These are phyloP conservation scores for Dorcus parallelipipedus DNA, from an alignment of 2,888 invertebrate species.

Conservation along the genomic window DNA sequence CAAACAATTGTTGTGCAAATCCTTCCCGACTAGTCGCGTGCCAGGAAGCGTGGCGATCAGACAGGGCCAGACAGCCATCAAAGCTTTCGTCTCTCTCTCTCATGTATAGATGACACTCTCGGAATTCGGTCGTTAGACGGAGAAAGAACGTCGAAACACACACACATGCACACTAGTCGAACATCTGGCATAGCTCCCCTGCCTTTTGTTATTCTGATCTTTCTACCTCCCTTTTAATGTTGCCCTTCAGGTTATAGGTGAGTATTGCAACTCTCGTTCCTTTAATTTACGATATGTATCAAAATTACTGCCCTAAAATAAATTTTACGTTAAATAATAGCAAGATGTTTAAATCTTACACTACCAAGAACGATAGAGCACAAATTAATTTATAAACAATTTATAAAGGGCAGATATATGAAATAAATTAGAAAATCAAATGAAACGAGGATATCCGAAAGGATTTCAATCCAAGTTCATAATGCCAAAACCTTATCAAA, in stretches of 20 bases:
- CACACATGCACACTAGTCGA: constrained; percentile 34
- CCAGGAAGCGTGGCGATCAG: constrained; percentile 47
- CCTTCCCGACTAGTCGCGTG: constrained; percentile 44
- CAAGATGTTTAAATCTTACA: too few species aligned
- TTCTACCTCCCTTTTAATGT: constrained; percentile 23
- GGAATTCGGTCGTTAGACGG: constrained; percentile 23
- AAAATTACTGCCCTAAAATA: constrained; percentile 11
- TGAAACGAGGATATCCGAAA: too few species aligned
- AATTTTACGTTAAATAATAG: constrained; percentile 7
- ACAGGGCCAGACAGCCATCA: constrained; percentile 47
- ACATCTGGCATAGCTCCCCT: constrained; percentile 38
- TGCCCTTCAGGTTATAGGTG: constrained; percentile 28
- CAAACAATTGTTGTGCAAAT: constrained; percentile 48
- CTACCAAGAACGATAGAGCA: too few species aligned
- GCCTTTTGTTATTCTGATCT: constrained; percentile 21
- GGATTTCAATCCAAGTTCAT: too few species aligned
- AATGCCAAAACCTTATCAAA: too few species aligned
- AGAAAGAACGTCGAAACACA: constrained; percentile 25
- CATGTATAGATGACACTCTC: constrained; percentile 2
- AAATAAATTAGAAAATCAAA: too few species aligned
- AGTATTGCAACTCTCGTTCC: constrained; percentile 23
- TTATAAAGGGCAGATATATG: too few species aligned
- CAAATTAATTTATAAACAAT: too few species aligned
- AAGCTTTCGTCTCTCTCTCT: constrained; percentile 38
- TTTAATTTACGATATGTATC: constrained; percentile 23